Conservation (phyloP, 2,888 invertebrate genomes). For the Camponotus fellah region DNA sequence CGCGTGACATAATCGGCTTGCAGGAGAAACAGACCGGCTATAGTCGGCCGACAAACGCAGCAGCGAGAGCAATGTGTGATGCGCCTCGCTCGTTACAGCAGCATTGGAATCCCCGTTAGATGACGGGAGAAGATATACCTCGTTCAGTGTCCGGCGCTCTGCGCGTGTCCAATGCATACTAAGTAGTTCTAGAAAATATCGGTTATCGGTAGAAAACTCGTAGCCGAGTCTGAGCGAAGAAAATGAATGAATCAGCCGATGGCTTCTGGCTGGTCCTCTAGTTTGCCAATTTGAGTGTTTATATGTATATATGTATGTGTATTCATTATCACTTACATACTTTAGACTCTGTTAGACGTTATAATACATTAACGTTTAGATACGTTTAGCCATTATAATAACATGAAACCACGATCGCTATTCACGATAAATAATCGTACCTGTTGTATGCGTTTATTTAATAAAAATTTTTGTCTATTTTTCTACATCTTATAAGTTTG, state of each 20-base stretch:
- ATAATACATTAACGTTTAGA: too few species aligned
- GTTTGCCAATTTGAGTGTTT: background rate
- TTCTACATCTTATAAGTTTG: background rate
- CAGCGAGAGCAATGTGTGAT: constrained; percentile 20
- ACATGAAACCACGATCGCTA: too few species aligned
- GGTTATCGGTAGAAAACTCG: constrained; percentile 68
- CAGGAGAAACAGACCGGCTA: constrained; percentile 48
- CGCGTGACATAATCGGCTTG: constrained; percentile 72
- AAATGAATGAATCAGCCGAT: constrained; percentile 77
- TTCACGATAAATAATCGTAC: too few species aligned
- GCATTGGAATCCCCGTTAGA: constrained; percentile 71
- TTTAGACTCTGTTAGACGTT: too few species aligned
- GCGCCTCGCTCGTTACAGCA: constrained; percentile 45
- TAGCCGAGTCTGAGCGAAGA: constrained; percentile 60
- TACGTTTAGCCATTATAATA: too few species aligned
- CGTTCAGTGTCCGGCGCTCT: constrained; percentile 62
- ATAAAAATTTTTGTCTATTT: background rate
- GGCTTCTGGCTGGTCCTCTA: constrained; percentile 42
- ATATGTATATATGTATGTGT: background rate
- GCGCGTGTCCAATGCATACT: constrained; percentile 74
- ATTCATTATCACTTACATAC: background rate
- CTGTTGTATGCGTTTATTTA: background rate
- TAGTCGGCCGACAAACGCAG: constrained; percentile 36
- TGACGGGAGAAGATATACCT: constrained; percentile 64
- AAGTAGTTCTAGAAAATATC: constrained; percentile 76